phyloP scores from a whole-genome alignment of 2,113 vertebrate species.

The Rhinichthys klamathensis region DNA sequence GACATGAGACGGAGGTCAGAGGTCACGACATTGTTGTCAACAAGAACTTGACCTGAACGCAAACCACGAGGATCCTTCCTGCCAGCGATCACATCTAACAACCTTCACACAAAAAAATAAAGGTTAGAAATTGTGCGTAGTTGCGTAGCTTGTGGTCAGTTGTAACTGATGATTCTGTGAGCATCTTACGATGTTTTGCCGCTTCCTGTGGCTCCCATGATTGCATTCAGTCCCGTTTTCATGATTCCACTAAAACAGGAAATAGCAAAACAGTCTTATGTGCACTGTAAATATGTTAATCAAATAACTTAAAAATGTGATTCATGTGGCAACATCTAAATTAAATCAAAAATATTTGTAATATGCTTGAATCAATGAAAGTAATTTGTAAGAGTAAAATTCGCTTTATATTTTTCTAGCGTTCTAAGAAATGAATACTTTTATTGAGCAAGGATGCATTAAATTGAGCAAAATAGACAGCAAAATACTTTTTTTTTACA shows the following conservation, averaged over 20 bases:
- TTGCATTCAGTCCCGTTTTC: constrained; percentile 81
- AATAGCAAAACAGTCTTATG: background rate
- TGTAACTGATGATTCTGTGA: background rate
- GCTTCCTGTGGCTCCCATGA: constrained; percentile 82
- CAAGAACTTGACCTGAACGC: constrained; percentile 67
- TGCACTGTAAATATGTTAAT: background rate
- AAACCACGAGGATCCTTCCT: constrained; percentile 79
- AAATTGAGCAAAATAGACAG: background rate
- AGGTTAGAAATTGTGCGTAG: background rate
- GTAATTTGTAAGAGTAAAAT: background rate
- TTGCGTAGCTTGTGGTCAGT: background rate
- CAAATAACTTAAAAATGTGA: constrained; percentile 6
- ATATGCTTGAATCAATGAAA: background rate
- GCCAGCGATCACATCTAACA: constrained; percentile 78
- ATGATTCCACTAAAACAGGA: constrained; percentile 76
- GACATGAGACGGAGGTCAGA: constrained; percentile 75
- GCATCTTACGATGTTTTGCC: constrained; percentile 82
- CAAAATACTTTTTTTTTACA: background rate
- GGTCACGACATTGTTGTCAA: constrained; percentile 72
- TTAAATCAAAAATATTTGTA: background rate
- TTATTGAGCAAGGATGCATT: background rate
- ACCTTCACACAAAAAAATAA: constrained; percentile 58
- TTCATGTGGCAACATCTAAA: too few species aligned
- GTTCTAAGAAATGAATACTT: background rate
- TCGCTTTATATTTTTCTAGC: background rate